Evolutionary conservation across 2,113 vertebrate genomes (phyloP), one percentile per base, ranked within the genome.

Genomic region (Alaudala cheleensis): DNA sequence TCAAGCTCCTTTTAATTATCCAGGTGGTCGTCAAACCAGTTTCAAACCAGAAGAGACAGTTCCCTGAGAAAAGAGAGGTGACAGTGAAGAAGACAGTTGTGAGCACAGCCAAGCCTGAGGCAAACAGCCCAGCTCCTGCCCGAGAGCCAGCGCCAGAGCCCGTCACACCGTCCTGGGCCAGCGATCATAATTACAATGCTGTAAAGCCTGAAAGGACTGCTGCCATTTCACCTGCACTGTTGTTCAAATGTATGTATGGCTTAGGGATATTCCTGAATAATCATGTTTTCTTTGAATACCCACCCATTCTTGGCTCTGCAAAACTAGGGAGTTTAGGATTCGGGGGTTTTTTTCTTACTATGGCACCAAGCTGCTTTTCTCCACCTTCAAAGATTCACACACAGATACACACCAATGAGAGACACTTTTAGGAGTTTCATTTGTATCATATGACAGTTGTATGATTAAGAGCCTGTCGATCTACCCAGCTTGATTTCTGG

Each of bases 161-260:
- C 64, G 96, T 97, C 97, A 97, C 98, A 2, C 97, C 98, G 1
- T 98, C 98, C 81, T 97, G 98, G 98, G 98, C 98, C 81, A 98
- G 98, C 66, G 98, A 99, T 97, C 98, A 99, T 98, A 98, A 98
- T 98, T 98, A 98, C 98, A 99, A 98, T 97, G 98, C 99, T 93
- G 98, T 98, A 97, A 99, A 99, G 98, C 99, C 99, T 97, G 99
- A 99, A 97, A 98, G 98, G 98, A 97, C 98, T 95, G 95, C 98
- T 97, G 97, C 98, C 95, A 97, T 97, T 97, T 97, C 98, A 96
- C 96, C 99, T 93, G 94, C 99, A 98, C 96, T 98, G 97, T 98
- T 99, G 97, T 97, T 97, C 98, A 99, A 99, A 98, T 99, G 99
- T 99, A 99, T 98, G 99, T 99, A 99, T 99, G 97, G 92, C 97